Base-by-base conservation (phyloP, 2,113 vertebrate species). In the Phoxinus phoxinus region DNA sequence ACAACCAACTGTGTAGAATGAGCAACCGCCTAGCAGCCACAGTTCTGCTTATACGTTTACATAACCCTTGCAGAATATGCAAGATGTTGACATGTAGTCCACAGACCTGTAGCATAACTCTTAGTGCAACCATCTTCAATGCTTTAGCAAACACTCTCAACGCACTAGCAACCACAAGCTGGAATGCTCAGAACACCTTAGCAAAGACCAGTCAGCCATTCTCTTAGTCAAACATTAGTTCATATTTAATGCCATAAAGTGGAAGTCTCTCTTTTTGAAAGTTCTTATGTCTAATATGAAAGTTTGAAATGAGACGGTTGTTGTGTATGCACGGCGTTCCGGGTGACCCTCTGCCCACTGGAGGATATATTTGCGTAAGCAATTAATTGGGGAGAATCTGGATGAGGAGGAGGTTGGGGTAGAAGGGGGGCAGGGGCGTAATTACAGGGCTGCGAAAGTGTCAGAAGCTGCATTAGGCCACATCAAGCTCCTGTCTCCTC, bases 321-420 rank as follows among this genome's bases (percentile, higher is more conserved):
- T 80, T 92, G 65, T 87, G 85, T 86, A 90, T 93, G 87, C 88
- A 81, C 48, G 88, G 84, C 84, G 58, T 84, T 84, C 87, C 46
- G 48, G 48, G 51, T 90, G 86, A 92, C 90, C 88, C 81, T 72
- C 23, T 67, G 85, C 86, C 90, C 92, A 93, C 92, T 90, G 89
- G 92, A 93, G 85, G 88, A 90, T 92, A 90, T 93, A 92, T 95
- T 94, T 94, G 90, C 92, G 89, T 94, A 89, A 51, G 91, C 92
- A 91, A 93, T 94, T 94, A 93, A 93, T 91, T 90, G 88, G 87
- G 91, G 91, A 92, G 90, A 91, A 91, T 91, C 91, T 92, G 90
- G 93, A 90, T 93, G 91, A 91, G 89, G 89, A 87, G 88, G 92
- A 91, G 92, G 93, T 93, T 58, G 53, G 53, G 81, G 76, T n/a